phyloP scores from a whole-genome alignment of 2,797 vertebrate species.

The Trachops cirrhosus region DNA sequence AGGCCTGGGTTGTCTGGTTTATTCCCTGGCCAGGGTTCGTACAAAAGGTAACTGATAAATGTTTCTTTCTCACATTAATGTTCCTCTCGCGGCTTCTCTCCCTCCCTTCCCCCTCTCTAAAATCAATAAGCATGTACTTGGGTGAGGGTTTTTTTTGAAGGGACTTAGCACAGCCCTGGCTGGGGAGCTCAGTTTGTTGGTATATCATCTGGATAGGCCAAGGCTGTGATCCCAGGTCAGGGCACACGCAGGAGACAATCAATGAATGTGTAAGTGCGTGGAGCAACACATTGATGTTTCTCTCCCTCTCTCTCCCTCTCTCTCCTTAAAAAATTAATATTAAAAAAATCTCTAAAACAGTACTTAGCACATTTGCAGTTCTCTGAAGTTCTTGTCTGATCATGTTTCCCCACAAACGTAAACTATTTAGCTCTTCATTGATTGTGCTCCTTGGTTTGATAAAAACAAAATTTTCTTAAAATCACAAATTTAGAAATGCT shows the following conservation, averaged over 20 bases:
- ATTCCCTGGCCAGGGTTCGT: background rate
- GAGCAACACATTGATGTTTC: background rate
- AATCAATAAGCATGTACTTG: background rate
- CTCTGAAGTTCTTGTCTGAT: background rate
- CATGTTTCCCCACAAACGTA: background rate
- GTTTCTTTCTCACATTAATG: background rate
- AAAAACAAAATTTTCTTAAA: slow-evolving; percentile 45
- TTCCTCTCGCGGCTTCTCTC: background rate
- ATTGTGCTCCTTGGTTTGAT: slow-evolving; percentile 26
- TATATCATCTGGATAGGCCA: background rate
- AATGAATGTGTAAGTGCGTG: background rate
- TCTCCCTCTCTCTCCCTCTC: background rate
- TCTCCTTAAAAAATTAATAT: background rate
- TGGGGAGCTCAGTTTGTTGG: background rate
- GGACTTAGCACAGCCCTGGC: no score
- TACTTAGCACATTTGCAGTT: background rate
- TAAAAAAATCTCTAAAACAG: background rate
- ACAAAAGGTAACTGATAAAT: background rate
- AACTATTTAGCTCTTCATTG: background rate
- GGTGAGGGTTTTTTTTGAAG: no score
- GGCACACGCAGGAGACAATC: background rate
- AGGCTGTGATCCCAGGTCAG: background rate
- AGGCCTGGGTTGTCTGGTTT: background rate
- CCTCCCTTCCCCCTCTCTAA: background rate
- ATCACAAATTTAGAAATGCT: background rate